These are phyloP conservation scores for Etheostoma perlongum DNA, from an alignment of 2,797 vertebrate species.

Conservation along the genomic window DNA sequence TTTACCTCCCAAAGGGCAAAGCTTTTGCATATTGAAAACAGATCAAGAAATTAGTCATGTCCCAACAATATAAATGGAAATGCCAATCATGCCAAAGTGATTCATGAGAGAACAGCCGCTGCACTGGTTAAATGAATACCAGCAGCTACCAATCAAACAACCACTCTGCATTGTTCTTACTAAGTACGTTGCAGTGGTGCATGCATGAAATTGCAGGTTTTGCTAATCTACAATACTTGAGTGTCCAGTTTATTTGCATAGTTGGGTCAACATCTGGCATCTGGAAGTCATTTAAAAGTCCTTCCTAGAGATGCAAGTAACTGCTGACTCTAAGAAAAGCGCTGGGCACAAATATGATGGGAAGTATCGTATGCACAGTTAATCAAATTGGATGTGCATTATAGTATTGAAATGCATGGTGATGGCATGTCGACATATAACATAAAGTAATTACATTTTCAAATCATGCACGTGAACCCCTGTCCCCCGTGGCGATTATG, in stretches of 20 bases:
- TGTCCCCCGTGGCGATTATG: background rate
- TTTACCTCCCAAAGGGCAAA: constrained; percentile 55
- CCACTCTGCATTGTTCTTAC: background rate
- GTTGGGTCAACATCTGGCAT: background rate
- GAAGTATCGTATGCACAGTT: background rate
- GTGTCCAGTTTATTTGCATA: background rate
- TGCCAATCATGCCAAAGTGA: constrained; percentile 68
- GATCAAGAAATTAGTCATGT: constrained; percentile 67
- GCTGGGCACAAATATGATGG: no score
- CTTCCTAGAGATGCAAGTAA: background rate
- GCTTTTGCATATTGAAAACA: constrained; percentile 68
- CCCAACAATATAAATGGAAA: constrained; percentile 58
- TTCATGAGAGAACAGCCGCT: constrained; percentile 53
- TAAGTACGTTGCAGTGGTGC: background rate
- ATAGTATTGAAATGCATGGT: background rate
- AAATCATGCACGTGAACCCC: background rate
- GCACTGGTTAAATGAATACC: constrained; percentile 42
- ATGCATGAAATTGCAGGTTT: background rate
- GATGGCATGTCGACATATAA: background rate
- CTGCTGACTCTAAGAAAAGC: background rate
- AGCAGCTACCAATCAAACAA: constrained; percentile 29
- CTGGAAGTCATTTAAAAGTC: background rate
- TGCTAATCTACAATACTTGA: background rate
- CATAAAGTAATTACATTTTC: background rate
- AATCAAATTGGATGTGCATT: background rate